Conservation (phyloP, 2,888 invertebrate genomes). For the Agriotes lineatus region DNA sequence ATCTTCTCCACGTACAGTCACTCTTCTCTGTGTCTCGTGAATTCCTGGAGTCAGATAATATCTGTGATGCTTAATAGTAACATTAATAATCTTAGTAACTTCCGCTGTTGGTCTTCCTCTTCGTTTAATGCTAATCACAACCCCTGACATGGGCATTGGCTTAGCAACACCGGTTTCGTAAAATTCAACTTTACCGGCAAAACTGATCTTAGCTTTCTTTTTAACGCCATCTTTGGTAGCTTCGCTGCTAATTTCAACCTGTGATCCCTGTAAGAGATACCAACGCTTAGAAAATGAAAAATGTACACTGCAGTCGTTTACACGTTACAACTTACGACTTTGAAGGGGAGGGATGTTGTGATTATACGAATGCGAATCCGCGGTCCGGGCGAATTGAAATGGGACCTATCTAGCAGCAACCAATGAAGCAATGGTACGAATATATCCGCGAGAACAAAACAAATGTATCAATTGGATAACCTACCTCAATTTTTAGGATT, state of each 20-base stretch:
- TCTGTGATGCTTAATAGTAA: conserved; percentile 68
- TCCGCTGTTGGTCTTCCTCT: conserved; percentile 68
- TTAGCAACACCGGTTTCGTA: conserved; percentile 75
- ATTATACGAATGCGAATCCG: conserved; percentile 11
- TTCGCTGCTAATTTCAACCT: conserved; percentile 66
- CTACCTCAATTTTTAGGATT: conserved; percentile 76
- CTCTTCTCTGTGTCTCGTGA: conserved; percentile 73
- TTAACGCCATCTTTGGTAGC: conserved; percentile 66
- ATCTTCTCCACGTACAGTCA: conserved; percentile 73
- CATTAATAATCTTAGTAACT: conserved; percentile 71
- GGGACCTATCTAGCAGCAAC: conserved; percentile 33
- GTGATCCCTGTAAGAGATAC: conserved; percentile 67
- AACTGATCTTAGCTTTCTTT: conserved; percentile 73
- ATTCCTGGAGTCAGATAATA: conserved; percentile 76
- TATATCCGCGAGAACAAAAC: conserved; percentile 10
- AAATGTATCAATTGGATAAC: conserved; percentile 36
- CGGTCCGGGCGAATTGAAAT: not conserved
- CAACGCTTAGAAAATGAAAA: conserved; percentile 49
- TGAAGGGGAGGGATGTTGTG: conserved; percentile 34
- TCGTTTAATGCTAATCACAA: conserved; percentile 69
- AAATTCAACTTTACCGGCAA: conserved; percentile 78
- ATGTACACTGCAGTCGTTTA: conserved; percentile 48
- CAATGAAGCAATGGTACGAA: conserved; percentile 17
- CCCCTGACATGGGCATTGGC: conserved; percentile 71
- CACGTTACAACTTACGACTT: conserved; percentile 62